Base-by-base conservation (phyloP, 2,113 vertebrate species). In the Brachyistius frenatus region DNA sequence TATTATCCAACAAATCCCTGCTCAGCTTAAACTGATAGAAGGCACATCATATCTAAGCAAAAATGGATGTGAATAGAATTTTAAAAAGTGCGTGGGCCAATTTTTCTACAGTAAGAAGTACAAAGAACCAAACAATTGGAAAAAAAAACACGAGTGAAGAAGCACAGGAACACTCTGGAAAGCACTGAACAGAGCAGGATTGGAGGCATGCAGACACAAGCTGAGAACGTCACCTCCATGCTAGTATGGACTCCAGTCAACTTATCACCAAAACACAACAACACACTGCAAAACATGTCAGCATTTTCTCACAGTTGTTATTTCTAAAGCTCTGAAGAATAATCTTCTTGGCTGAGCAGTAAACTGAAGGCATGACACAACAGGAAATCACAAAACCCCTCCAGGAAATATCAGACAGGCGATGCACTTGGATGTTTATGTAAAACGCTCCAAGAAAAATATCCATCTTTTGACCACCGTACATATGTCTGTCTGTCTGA, bases 241-340 rank as follows among this genome's bases (percentile, higher is more conserved):
- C 61, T 67, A 23, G 23, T 23, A 58, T 41, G 23, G 37, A 41
- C 30, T 58, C 35, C 33, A 60, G 47, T 77, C 23, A 71, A 50
- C 30, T 30, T 46, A 53, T 36, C 64, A 36, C 23, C 46, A 47
- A 32, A 66, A n/a, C 35, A 72, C 3, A 2, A 72, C 3, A 2
- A 9, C 16, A 15, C 23, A 46, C 63, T 81, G 57, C 16, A 8
- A 41, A 71, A 79, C 35, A 76, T 64, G 52, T 76, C 60, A 56
- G 7, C 0, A 9, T 55, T 84, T 69, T 46, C 62, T 65, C 47
- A 76, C 63, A 53, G 67, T 60, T 8, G 2, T 50, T 63, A 74
- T 55, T 31, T 81, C 70, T 64, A n/a, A 67, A 66, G 61, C 60
- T 72, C 47, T 49, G 39, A 53, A 23, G 35, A 14, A 76, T 23